Percentiles rank a stretch among this genome's conserved stretches.
These are phyloP conservation scores for Deroplatys truncata DNA, from an alignment of 2,888 invertebrate genomes.

Conservation along the genomic window DNA sequence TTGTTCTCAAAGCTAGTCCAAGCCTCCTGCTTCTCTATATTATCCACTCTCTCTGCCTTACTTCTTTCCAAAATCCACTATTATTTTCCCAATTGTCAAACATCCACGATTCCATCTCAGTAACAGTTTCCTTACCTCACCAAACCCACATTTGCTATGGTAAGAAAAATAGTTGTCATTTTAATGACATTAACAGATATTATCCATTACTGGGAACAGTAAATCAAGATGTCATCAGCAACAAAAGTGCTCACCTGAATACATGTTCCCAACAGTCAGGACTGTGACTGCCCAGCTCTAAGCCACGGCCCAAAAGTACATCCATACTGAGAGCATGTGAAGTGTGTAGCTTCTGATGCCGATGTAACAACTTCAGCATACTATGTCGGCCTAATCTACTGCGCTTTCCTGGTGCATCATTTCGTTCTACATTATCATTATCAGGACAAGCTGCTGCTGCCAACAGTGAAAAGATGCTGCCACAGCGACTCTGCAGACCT, in stretches of 20 bases:
- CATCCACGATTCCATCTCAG: no score
- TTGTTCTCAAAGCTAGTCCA: no score
- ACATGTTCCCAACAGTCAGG: constrained; percentile 95
- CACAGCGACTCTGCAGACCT: constrained; percentile 85
- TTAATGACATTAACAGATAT: neutral
- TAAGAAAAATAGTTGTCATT: no score
- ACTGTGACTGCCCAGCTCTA: constrained; percentile 89
- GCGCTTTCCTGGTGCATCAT: constrained; percentile 9
- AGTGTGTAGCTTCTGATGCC: constrained; percentile 61
- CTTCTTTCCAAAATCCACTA: no score
- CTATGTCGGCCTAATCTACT: constrained; percentile 29
- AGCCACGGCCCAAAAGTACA: constrained; percentile 78
- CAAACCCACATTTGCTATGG: no score
- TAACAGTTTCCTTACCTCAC: no score
- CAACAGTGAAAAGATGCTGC: constrained; percentile 79
- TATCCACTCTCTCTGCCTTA: no score
- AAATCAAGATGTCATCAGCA: neutral
- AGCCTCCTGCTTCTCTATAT: no score
- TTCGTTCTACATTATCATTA: constrained; percentile 40
- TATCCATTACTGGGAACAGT: neutral
- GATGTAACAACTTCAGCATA: constrained; percentile 32
- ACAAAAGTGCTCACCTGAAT: constrained; percentile 55
- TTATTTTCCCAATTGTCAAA: no score
- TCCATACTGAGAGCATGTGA: constrained; percentile 91
- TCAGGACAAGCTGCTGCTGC: constrained; percentile 82